A percentile compares a stretch with the other conserved stretches of the same genome.
Evolutionary conservation across 2,888 invertebrate species (phyloP).

Genomic region (Pachliopta kotzebuea): DNA sequence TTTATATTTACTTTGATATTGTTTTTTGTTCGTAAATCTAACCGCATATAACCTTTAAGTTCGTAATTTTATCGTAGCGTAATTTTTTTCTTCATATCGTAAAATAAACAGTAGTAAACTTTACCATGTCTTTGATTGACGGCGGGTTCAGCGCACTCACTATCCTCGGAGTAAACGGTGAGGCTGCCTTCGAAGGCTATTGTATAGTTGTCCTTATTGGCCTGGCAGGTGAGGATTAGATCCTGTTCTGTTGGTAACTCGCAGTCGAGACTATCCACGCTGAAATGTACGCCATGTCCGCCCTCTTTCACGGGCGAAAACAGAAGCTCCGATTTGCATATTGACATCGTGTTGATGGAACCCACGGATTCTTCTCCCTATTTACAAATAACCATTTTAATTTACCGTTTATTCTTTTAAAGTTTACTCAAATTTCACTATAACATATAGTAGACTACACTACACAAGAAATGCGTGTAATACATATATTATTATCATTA

Average conservation of each 20-base stretch:
- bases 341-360: slow-evolving; percentile 90
- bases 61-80: no score
- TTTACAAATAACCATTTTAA: background rate
- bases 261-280: slow-evolving; percentile 95
- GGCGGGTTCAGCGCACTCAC: slow-evolving; percentile 82
- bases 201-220: slow-evolving; percentile 96
- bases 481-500: background rate
- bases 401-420: background rate
- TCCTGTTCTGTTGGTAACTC: slow-evolving; percentile 90
- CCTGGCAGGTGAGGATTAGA: slow-evolving; percentile 93
- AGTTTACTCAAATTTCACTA: background rate
- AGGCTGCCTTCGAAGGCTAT: slow-evolving; percentile 95
- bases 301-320: slow-evolving; percentile 95
- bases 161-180: slow-evolving; percentile 91
- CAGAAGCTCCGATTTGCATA: slow-evolving; percentile 94
- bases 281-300: slow-evolving; percentile 87
- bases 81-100: no score
- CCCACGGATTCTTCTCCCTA: slow-evolving; percentile 88
- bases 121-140: slow-evolving; percentile 78
- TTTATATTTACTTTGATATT: no score
- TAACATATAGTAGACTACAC: no score
- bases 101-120: background rate
- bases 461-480: background rate
- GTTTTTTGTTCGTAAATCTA: no score
- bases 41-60: background rate